Evolutionary conservation across 2,888 invertebrate species (phyloP).

Genomic region (Tetanocera ferruginea): DNA sequence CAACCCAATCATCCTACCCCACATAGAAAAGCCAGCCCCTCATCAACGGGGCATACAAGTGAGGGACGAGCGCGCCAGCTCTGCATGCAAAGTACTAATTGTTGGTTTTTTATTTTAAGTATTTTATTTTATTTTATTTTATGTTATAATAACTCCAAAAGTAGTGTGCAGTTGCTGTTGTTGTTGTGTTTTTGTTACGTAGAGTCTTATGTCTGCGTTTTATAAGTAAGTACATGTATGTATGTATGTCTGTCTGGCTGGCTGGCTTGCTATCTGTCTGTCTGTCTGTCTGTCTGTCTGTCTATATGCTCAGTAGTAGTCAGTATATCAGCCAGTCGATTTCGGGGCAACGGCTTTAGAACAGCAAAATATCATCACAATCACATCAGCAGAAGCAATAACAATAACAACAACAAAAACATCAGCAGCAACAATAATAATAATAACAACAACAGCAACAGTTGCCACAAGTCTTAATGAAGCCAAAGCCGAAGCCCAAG

Average conservation of each 20-base stretch:
- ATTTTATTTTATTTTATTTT: no score
- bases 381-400: neutral
- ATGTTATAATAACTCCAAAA: no score
- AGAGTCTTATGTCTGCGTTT: neutral
- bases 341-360: conserved; percentile 17
- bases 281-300: neutral
- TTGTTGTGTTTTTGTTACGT: neutral
- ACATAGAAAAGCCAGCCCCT: no score
- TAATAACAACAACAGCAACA: neutral
- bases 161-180: neutral
- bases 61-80: no score
- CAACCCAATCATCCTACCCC: no score
- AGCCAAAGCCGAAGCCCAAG: conserved; percentile 13
- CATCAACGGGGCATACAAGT: no score
- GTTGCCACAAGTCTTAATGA: conserved; percentile 18
- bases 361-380: conserved; percentile 1
- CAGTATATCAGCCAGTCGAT: neutral
- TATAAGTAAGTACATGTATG: neutral
- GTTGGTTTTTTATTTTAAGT: no score
- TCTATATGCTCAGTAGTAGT: neutral
- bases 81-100: no score
- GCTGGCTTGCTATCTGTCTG: neutral
- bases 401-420: neutral
- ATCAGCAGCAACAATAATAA: neutral
- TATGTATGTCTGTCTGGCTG: neutral